Conservation (phyloP, 2,797 vertebrate genomes). For the Danio aesculapii region DNA sequence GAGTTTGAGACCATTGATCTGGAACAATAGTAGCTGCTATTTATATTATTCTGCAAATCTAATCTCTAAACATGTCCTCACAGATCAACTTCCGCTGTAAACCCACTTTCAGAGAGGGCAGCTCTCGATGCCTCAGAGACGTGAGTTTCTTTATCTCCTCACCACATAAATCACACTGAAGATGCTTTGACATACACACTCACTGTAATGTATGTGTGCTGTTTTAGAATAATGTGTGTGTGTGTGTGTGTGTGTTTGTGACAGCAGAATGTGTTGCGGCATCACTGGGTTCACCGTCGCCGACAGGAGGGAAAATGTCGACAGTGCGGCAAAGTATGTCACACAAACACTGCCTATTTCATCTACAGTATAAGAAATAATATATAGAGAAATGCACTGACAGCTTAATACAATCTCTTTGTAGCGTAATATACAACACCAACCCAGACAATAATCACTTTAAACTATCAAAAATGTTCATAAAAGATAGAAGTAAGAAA, state of each 20-base stretch:
- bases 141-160: slow-evolving; percentile 78
- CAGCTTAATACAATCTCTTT: too few relatives aligned
- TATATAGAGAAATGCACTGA: too few relatives aligned
- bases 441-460: too few relatives aligned
- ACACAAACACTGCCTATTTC: not conserved
- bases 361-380: too few relatives aligned
- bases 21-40: not conserved
- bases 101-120: slow-evolving; percentile 94
- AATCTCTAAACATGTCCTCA: slow-evolving; percentile 50
- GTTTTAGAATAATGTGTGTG: slow-evolving; percentile 33
- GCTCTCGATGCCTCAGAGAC: slow-evolving; percentile 91
- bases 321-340: slow-evolving; percentile 94
- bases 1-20: too few relatives aligned
- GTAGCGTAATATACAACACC: too few relatives aligned
- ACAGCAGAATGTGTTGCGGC: slow-evolving; percentile 90
- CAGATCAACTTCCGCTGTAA: slow-evolving; percentile 99
- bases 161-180: not conserved
- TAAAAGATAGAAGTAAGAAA: too few relatives aligned
- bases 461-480: too few relatives aligned
- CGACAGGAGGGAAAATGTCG: slow-evolving; percentile 96
- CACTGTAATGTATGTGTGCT: not conserved
- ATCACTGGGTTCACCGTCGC: slow-evolving; percentile 97
- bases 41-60: not conserved
- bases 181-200: not conserved
- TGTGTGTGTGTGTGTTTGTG: slow-evolving; percentile 57